phyloP scores from a whole-genome alignment of 2,888 invertebrate genomes.

The Rosalia funebris region DNA sequence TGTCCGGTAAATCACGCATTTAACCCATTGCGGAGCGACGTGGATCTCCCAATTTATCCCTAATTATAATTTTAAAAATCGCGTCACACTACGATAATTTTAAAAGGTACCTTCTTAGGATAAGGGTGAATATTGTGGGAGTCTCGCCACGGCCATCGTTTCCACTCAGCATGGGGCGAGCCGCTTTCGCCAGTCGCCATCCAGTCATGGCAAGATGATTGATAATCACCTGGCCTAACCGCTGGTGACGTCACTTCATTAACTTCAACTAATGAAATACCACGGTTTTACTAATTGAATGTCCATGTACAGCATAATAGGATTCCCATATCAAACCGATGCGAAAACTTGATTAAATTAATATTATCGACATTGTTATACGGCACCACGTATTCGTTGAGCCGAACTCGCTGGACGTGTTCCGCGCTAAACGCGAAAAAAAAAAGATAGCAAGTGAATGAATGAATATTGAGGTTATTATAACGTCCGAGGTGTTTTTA shows the following conservation, averaged over 20 bases:
- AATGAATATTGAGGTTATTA: no score
- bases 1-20: no score
- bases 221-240: slow-evolving; percentile 62
- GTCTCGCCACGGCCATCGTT: slow-evolving; percentile 13
- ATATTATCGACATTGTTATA: slow-evolving; percentile 44
- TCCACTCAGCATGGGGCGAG: slow-evolving; percentile 28
- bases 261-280: slow-evolving; percentile 64
- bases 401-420: no score
- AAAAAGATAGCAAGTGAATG: no score
- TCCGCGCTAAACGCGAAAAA: no score
- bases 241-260: slow-evolving; percentile 64
- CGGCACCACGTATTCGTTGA: background rate
- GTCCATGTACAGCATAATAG: slow-evolving; percentile 64
- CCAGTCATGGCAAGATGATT: slow-evolving; percentile 57
- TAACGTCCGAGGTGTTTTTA: no score
- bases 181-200: slow-evolving; percentile 20
- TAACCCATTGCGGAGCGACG: no score
- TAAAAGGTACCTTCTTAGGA: no score
- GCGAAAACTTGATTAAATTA: slow-evolving; percentile 58
- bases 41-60: no score
- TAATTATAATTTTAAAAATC: no score
- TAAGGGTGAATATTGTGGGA: slow-evolving; percentile 19
- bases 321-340: slow-evolving; percentile 60
- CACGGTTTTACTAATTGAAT: slow-evolving; percentile 65
- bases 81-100: no score